Percentiles rank a stretch among this genome's conserved stretches.
These are phyloP conservation scores for Grus americana DNA, from an alignment of 2,113 vertebrate genomes.

Conservation along the genomic window DNA sequence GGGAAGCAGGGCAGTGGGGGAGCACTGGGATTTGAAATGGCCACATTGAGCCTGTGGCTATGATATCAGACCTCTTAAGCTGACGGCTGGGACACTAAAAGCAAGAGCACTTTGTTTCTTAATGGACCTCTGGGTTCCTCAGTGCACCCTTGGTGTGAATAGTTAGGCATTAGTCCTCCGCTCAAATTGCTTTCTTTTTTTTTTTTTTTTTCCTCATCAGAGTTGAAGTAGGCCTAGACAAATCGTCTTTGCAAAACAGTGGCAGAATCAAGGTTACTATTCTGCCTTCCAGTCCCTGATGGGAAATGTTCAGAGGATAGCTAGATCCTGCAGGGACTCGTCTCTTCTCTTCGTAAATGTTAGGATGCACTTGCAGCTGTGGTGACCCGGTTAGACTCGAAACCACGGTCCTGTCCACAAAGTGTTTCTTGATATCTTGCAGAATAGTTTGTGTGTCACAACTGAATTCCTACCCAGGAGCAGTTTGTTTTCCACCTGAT, in stretches of 20 bases:
- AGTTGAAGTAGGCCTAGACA: neutral
- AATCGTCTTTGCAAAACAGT: neutral
- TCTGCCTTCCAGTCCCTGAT: neutral
- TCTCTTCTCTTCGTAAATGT: neutral
- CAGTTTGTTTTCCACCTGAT: neutral
- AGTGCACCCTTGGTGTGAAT: neutral
- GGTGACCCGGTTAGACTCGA: neutral
- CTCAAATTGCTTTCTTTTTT: neutral
- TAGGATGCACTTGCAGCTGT: neutral
- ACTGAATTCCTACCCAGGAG: neutral
- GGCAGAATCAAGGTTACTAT: neutral
- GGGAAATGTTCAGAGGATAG: neutral
- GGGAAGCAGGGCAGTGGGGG: neutral
- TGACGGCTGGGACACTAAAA: neutral
- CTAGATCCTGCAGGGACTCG: neutral
- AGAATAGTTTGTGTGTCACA: neutral
- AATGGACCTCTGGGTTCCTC: neutral
- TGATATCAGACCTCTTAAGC: neutral
- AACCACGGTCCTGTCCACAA: neutral
- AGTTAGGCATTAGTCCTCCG: neutral
- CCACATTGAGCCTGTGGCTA: neutral
- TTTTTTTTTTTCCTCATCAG: neutral
- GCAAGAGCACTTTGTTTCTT: neutral
- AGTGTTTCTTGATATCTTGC: neutral
- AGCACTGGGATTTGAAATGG: neutral